Evolutionary conservation across 1,140 invertebrate species (phyloP).

Genomic region (Cylas formicarius): DNA sequence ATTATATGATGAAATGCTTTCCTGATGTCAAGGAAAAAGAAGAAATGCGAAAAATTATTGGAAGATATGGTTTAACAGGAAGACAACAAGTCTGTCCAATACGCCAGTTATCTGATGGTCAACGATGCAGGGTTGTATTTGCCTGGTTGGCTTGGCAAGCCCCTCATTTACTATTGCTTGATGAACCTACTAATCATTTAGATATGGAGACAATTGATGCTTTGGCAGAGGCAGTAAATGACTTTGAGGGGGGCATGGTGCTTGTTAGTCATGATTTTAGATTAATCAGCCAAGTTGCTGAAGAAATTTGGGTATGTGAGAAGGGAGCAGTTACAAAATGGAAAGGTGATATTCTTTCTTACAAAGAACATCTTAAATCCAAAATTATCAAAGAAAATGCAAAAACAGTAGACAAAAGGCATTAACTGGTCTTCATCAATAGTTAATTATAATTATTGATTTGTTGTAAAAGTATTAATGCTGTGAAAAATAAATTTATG

Average conservation of each 20-base stretch:
- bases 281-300: conserved; percentile 96
- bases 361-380: conserved; percentile 89
- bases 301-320: conserved; percentile 99
- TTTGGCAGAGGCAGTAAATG: conserved; percentile 93
- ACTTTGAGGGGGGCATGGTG: conserved; percentile 97
- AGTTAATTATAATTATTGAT: too few species aligned
- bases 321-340: conserved; percentile 94
- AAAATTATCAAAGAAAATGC: conserved; percentile 67
- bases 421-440: too few species aligned
- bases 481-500: too few species aligned
- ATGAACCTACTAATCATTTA: conserved; percentile 98
- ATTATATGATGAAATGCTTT: conserved; percentile 97
- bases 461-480: too few species aligned
- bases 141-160: conserved; percentile 94
- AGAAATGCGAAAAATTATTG: conserved; percentile 99
- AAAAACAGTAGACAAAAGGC: conserved; percentile 21
- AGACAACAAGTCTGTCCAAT: conserved; percentile 97
- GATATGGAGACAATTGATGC: conserved; percentile 99
- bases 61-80: conserved; percentile 89
- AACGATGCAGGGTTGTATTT: conserved; percentile 96
- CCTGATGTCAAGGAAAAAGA: conserved; percentile 97
- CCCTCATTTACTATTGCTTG: conserved; percentile 88
- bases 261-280: conserved; percentile 97
- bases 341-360: conserved; percentile 90
- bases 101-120: conserved; percentile 94